phyloP scores from a whole-genome alignment of 2,888 invertebrate species.

The Megastigmus dorsalis region DNA sequence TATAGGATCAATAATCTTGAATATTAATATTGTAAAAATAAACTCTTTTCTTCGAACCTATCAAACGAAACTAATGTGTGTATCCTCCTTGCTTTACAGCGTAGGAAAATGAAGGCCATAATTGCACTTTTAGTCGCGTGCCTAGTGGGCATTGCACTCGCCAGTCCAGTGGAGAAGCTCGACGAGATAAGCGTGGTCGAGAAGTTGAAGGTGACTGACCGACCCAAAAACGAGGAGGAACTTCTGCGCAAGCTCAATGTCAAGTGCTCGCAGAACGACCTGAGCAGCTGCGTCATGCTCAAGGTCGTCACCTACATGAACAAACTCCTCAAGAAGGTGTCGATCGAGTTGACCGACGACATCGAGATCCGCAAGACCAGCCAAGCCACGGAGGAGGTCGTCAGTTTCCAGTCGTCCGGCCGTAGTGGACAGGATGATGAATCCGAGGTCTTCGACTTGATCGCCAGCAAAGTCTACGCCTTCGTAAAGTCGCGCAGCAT shows the following conservation, averaged over 20 bases:
- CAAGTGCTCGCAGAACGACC: slow-evolving; percentile 86
- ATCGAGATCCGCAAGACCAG: slow-evolving; percentile 82
- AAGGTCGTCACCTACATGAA: slow-evolving; percentile 90
- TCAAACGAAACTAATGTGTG: too few relatives aligned
- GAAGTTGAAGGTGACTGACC: slow-evolving; percentile 70
- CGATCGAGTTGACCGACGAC: slow-evolving; percentile 85
- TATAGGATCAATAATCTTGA: too few relatives aligned
- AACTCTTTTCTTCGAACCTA: too few relatives aligned
- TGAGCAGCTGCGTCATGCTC: slow-evolving; percentile 88
- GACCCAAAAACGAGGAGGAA: slow-evolving; percentile 79
- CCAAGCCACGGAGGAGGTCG: slow-evolving; percentile 77
- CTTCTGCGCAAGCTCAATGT: slow-evolving; percentile 84
- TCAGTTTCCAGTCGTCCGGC: slow-evolving; percentile 78
- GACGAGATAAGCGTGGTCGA: slow-evolving; percentile 69
- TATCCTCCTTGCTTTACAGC: too few relatives aligned
- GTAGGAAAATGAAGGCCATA: slow-evolving; percentile 63
- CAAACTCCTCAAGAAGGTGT: slow-evolving; percentile 85
- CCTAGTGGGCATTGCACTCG: slow-evolving; percentile 60
- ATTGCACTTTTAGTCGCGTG: slow-evolving; percentile 61
- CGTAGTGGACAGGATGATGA: slow-evolving; percentile 76
- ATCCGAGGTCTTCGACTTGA: slow-evolving; percentile 78
- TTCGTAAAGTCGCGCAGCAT: slow-evolving; percentile 86
- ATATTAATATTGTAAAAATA: too few relatives aligned
- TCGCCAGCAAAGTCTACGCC: slow-evolving; percentile 85
- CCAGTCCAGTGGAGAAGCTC: slow-evolving; percentile 70